Base-by-base conservation (phyloP, 2,113 vertebrate species). In the Perccottus glenii region DNA sequence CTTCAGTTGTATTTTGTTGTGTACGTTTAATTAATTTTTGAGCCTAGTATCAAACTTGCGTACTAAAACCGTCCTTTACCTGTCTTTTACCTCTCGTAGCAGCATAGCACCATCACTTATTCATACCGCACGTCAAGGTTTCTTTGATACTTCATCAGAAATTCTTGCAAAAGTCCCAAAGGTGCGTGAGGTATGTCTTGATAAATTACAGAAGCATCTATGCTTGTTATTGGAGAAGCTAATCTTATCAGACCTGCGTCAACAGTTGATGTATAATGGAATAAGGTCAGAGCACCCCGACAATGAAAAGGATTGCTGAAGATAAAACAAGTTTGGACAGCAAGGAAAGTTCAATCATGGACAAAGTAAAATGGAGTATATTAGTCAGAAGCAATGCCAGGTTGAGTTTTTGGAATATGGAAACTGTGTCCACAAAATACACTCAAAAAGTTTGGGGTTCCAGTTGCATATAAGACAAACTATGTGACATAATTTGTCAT, bases 141-240 rank as follows among this genome's bases (percentile, higher is more conserved):
- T 43, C 51, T 58, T 62, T 80, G 50, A 68, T 55, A 38, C 56
- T 63, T 36, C 4, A 68, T 59, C 58, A 10, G 6, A 14, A 49
- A 78, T 75, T 77, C 67, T 58, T 42, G 19, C 27, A 44, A 9
- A 60, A 33, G 33, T 7, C 2, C 0, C 19, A 70, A 61, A 36
- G 63, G 55, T 70, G 53, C 11, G n/a, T 47, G n/a, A 15, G 38
- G 14, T 57, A 16, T 0, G 40, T 48, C 53, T 32, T 15, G 6
- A 2, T 55, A 50, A 47, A 60, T 56, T 32, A 55, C 38, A 44
- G 36, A 16, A n/a, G 45, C 11, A 19, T 5, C 7, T 4, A 3
- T 63, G 14, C 5, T n/a, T 9, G 46, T 47, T 36, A 27, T 19
- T 8, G 4, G 12, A 5, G 38, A 8, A 19, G 48, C n/a, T n/a